Evolutionary conservation across 2,113 vertebrate genomes (phyloP), one percentile per base, ranked within the genome.

Genomic region (Cavia aperea): DNA sequence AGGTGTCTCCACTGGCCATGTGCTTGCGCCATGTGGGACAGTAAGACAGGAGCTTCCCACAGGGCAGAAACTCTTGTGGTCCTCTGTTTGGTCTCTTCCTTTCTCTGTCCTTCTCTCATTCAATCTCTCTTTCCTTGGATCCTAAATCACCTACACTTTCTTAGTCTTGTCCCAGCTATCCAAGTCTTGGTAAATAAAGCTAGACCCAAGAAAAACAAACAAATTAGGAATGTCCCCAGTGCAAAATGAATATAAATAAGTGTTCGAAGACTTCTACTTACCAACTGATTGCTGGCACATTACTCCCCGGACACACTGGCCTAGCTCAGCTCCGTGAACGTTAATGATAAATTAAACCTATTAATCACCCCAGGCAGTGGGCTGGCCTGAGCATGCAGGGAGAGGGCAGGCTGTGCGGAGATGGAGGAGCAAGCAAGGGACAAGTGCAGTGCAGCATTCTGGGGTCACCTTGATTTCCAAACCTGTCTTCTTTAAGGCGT

Each of bases 271-370:
- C 29, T 90, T 86, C 84, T 91, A 78, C 66, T 81, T 49, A 23
- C 77, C 84, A 49, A 14, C 36, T 23, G 36, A 66, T 86, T 77
- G 91, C 85, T 84, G 87, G 86, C 11, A 81, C 16, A 10, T 56
- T 0, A 11, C 87, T 81, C 75, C 8, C 49, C 29, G 46, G 91
- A 62, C 7, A 0, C 26, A 5, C 31, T 14, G 13, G 72, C 85
- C 73, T 31, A 24, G 81, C 93, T 91, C 77, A 89, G 88, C 94
- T 85, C 88, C 13, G 0, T 29, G 56, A 77, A 91, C 65, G 14
- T 87, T 93, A 93, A 85, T 73, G 88, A 94, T 93, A 96, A 95
- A 95, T 96, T 95, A 96, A 96, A 82, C 77, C 94, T 90, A 96
- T 96, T 96, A 93, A 96, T 96, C 95, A 96, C 65, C 49, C 75